These are phyloP conservation scores for Lamellibrachia columna DNA, from an alignment of 2,888 invertebrate genomes.

Conservation along the genomic window DNA sequence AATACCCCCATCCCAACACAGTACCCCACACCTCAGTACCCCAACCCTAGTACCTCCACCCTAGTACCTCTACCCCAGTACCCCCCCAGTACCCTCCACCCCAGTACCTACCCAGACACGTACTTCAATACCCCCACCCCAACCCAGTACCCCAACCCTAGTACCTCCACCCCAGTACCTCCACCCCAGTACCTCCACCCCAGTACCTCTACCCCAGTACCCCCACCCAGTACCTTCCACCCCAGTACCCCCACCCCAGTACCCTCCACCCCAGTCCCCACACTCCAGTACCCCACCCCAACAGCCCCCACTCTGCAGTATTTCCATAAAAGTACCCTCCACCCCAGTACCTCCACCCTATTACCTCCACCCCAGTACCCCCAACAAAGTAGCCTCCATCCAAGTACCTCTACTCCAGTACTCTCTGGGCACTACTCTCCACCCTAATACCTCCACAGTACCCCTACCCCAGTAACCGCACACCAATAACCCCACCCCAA, in stretches of 20 bases:
- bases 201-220: neutral
- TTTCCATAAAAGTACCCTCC: too few species aligned
- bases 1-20: neutral
- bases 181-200: neutral
- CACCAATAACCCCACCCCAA: too few species aligned
- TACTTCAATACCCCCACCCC: neutral
- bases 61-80: neutral
- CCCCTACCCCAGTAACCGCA: too few species aligned
- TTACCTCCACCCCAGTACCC: neutral
- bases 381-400: too few species aligned
- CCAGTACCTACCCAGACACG: neutral
- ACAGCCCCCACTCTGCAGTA: too few species aligned
- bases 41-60: neutral
- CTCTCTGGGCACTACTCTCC: too few species aligned
- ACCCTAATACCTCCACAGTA: too few species aligned
- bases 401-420: too few species aligned
- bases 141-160: neutral
- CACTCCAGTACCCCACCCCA: neutral
- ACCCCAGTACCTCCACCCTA: neutral
- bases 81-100: neutral
- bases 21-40: neutral
- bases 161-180: neutral
- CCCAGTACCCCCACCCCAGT: too few species aligned
- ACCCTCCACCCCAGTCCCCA: neutral
- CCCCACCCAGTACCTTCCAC: neutral